Base-by-base conservation (phyloP, 2,113 vertebrate species). In the Chaenogobius annularis region DNA sequence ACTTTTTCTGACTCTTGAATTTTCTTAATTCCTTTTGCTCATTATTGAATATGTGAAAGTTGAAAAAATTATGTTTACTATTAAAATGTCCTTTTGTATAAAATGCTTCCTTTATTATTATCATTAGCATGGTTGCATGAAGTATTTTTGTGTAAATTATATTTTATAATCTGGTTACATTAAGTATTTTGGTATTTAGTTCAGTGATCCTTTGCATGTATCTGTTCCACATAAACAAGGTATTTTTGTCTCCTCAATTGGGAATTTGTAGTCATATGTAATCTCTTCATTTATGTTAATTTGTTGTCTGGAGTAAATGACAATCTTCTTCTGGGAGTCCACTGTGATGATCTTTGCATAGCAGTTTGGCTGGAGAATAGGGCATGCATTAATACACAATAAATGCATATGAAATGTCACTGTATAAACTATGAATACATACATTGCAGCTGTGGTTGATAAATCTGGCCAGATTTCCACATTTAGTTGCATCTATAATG, bases 391-490 rank as follows among this genome's bases (percentile, higher is more conserved):
- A 31, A 12, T 68, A 15, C 52, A n/a, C 31, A 40, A 62, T 62
- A 62, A n/a, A 37, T 63, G 1, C n/a, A 12, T 17, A 61, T 17
- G 26, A 58, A 37, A 37, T 6, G 40, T 19, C 17, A 47, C 64
- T 46, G 19, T 40, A 62, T 37, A n/a, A n/a, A 40, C 19, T 7
- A 19, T 37, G 20, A 12, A 44, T 26, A 91, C 97, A 95, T 86
- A 99, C 98, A n/a, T 96, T 98, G 91, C 98, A 99, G 92, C 98
- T 99, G 93, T 99, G 98, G 83, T 99, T 99, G 79, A 99, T 99
- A 68, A 99, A 99, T 59, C 98, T 92, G 37, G 98, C 95, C 0
- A 99, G 94, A 90, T 99, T 99, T 64, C 98, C 97, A 0, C 92
- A 97, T 78, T 98, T 99, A 0, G 98, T 99, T 75, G 98, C 98